Conservation (phyloP, 2,888 invertebrate species). For the Galeruca laticollis region DNA sequence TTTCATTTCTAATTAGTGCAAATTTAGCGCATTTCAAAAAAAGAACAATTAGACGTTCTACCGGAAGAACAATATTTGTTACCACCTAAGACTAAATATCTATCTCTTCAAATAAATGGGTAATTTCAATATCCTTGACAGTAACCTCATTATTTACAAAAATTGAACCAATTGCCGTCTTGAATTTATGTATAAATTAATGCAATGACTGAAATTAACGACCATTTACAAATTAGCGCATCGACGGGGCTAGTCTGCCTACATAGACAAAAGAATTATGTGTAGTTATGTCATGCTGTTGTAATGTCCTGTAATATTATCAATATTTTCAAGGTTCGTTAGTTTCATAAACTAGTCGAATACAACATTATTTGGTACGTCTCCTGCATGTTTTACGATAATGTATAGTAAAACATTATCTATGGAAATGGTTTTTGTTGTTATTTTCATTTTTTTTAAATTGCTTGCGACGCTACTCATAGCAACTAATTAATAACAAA, state of each 20-base stretch:
- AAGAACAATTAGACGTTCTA: no score
- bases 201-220: neutral
- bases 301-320: slow-evolving; percentile 30
- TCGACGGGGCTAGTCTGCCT: slow-evolving; percentile 21
- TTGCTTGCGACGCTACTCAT: no score
- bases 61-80: no score
- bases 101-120: no score
- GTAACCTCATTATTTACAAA: neutral
- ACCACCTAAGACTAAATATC: no score
- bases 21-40: no score
- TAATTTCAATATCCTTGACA: no score
- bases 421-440: neutral
- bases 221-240: slow-evolving; percentile 17
- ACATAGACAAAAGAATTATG: slow-evolving; percentile 28
- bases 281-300: slow-evolving; percentile 27
- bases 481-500: no score
- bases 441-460: no score
- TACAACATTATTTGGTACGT: neutral
- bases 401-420: neutral
- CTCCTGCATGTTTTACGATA: neutral
- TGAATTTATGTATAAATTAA: slow-evolving; percentile 3
- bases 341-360: slow-evolving; percentile 16
- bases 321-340: slow-evolving; percentile 34
- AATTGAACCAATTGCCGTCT: neutral
- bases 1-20: no score